phyloP scores from a whole-genome alignment of 2,888 invertebrate species.

The Fissipunctia ypsillon region DNA sequence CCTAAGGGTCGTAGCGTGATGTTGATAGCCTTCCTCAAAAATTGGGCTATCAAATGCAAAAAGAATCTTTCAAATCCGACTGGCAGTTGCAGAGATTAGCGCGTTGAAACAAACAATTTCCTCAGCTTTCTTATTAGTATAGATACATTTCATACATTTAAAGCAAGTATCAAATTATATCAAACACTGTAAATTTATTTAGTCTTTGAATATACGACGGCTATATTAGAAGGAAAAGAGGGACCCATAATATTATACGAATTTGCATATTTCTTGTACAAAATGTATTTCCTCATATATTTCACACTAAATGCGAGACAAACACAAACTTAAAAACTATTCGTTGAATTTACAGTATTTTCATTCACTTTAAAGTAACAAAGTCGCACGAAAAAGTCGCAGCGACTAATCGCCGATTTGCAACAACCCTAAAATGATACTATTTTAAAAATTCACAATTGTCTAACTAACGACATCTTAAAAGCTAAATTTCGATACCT shows the following conservation, averaged over 20 bases:
- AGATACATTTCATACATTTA: slow-evolving; percentile 29
- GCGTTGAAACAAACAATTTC: no score
- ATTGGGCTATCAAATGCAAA: no score
- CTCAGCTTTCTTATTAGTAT: no score
- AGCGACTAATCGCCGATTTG: slow-evolving; percentile 48
- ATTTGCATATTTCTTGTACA: slow-evolving; percentile 58
- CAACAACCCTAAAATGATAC: slow-evolving; percentile 63
- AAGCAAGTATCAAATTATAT: slow-evolving; percentile 24
- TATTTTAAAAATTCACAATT: slow-evolving; percentile 63
- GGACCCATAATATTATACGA: slow-evolving; percentile 40
- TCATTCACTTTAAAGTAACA: slow-evolving; percentile 27
- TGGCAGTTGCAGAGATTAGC: no score
- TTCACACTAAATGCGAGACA: slow-evolving; percentile 61
- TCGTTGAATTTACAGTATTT: slow-evolving; percentile 62
- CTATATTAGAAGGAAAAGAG: slow-evolving; percentile 21
- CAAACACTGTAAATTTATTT: slow-evolving; percentile 10
- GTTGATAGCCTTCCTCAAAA: no score
- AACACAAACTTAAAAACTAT: slow-evolving; percentile 61
- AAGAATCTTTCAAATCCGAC: no score
- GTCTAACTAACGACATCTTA: slow-evolving; percentile 66
- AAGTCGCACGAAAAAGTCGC: slow-evolving; percentile 59
- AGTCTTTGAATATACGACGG: slow-evolving; percentile 30
- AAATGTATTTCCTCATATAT: slow-evolving; percentile 57
- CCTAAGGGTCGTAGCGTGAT: no score
- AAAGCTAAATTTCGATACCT: slow-evolving; percentile 56